phyloP scores from a whole-genome alignment of 2,888 invertebrate species.

The Pollenia amentaria region DNA sequence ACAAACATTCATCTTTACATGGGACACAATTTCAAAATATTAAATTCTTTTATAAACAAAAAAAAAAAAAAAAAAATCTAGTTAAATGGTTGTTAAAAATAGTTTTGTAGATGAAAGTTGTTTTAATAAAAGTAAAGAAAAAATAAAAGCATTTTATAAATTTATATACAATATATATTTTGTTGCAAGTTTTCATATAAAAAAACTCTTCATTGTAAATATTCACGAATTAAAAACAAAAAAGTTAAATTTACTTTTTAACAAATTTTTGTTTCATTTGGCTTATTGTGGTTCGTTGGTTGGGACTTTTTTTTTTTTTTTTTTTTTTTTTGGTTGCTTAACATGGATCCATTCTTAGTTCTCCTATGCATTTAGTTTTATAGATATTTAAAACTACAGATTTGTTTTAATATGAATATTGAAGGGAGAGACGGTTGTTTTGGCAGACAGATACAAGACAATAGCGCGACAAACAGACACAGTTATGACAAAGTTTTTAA shows the following conservation, averaged over 20 bases:
- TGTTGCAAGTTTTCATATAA: constrained; percentile 9
- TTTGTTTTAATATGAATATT: background rate
- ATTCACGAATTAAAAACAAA: constrained; percentile 44
- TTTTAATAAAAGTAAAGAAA: constrained; percentile 43
- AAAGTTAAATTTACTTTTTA: constrained; percentile 64
- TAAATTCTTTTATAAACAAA: background rate
- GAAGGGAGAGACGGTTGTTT: background rate
- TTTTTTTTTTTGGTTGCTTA: constrained; percentile 30
- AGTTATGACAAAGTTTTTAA: constrained; percentile 73
- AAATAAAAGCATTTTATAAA: constrained; percentile 2
- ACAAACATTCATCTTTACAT: background rate
- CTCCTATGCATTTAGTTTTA: background rate
- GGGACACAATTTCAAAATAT: background rate
- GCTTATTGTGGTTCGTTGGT: constrained; percentile 57
- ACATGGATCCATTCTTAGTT: background rate
- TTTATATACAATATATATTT: constrained; percentile 23
- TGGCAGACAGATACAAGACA: background rate
- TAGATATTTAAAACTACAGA: constrained; percentile 16
- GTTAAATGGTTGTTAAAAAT: constrained; percentile 1
- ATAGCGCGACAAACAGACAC: constrained; percentile 25
- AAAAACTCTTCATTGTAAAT: constrained; percentile 38
- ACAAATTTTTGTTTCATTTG: constrained; percentile 55
- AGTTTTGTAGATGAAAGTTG: constrained; percentile 63
- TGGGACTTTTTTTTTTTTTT: constrained; percentile 25
- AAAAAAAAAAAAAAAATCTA: background rate